Percentiles rank a stretch among this genome's conserved stretches.
phyloP scores from a whole-genome alignment of 2,797 vertebrate genomes.

The Morus bassanus region DNA sequence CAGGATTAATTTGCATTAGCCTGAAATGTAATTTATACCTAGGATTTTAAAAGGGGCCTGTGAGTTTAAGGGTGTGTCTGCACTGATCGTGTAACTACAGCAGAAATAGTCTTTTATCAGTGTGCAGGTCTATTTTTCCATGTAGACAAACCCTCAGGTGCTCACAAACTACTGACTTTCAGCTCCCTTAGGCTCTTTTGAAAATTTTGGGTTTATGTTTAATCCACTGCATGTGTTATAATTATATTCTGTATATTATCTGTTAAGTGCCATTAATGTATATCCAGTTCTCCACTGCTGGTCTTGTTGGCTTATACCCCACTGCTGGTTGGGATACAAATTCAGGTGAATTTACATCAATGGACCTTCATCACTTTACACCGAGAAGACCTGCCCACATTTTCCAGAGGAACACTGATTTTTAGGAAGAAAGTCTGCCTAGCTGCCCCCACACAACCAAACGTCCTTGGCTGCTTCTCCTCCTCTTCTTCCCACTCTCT shows the following conservation, averaged over 20 bases:
- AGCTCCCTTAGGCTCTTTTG: not conserved
- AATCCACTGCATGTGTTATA: not conserved
- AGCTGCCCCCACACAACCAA: not conserved
- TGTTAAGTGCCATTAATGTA: not conserved
- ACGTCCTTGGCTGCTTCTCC: not conserved
- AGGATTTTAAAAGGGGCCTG: not conserved
- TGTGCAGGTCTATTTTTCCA: not conserved
- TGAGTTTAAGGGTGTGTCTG: not conserved
- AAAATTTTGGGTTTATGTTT: not conserved
- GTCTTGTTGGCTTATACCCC: not conserved
- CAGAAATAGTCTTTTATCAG: not conserved
- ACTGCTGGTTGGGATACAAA: not conserved
- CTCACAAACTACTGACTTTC: not conserved
- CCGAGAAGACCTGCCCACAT: not conserved
- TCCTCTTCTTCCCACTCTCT: not conserved
- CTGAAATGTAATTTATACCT: not conserved
- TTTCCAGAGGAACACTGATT: not conserved
- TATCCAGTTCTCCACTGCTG: not conserved
- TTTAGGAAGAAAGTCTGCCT: not conserved
- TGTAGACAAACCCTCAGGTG: not conserved
- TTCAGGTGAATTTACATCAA: not conserved
- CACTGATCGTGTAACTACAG: fast-evolving
- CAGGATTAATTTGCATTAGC: not conserved
- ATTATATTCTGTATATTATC: not conserved
- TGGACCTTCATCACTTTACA: not conserved